A percentile compares a stretch with the other conserved stretches of the same genome.
Conservation (phyloP, 1,140 invertebrate species). For the Ceratoteleas bidentatus region DNA sequence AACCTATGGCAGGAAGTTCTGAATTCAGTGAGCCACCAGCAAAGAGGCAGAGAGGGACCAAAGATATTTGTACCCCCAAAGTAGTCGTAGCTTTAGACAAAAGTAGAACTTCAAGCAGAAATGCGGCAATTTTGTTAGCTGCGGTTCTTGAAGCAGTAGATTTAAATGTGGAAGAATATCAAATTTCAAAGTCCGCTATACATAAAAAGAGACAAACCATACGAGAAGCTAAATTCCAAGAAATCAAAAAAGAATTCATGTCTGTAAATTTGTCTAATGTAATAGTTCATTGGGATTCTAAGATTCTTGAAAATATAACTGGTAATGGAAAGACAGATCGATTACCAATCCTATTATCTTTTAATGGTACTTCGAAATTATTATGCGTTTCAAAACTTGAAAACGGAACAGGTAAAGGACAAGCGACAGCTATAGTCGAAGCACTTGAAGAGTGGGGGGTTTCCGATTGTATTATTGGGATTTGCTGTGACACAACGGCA, state of each 20-base stretch:
- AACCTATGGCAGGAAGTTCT: slow-evolving; percentile 20
- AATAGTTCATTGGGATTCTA: slow-evolving; percentile 29
- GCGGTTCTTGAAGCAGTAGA: slow-evolving; percentile 30
- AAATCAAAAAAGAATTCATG: slow-evolving; percentile 32
- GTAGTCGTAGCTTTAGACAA: slow-evolving; percentile 23
- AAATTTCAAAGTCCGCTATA: slow-evolving; percentile 29
- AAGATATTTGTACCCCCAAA: slow-evolving; percentile 34
- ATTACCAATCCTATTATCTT: slow-evolving; percentile 27
- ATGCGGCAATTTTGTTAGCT: slow-evolving; percentile 31
- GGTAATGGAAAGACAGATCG: slow-evolving; percentile 20
- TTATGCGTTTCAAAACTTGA: slow-evolving; percentile 24
- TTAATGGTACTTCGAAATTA: slow-evolving; percentile 31
- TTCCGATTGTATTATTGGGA: slow-evolving; percentile 29
- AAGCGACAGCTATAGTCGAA: slow-evolving; percentile 16
- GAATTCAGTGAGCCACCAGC: slow-evolving; percentile 17
- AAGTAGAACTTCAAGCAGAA: slow-evolving; percentile 36
- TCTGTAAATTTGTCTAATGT: slow-evolving; percentile 27
- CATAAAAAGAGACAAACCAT: slow-evolving; percentile 5
- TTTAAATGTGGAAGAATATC: slow-evolving; percentile 32
- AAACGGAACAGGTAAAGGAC: slow-evolving; percentile 23
- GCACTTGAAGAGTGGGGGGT: slow-evolving; percentile 31
- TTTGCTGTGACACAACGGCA: slow-evolving; percentile 32
- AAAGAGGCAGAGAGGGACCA: slow-evolving; percentile 30
- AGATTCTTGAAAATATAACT: slow-evolving; percentile 19
- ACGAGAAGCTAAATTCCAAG: slow-evolving; percentile 25